Conservation (phyloP, 1,140 invertebrate species). For the Grapholita molesta region DNA sequence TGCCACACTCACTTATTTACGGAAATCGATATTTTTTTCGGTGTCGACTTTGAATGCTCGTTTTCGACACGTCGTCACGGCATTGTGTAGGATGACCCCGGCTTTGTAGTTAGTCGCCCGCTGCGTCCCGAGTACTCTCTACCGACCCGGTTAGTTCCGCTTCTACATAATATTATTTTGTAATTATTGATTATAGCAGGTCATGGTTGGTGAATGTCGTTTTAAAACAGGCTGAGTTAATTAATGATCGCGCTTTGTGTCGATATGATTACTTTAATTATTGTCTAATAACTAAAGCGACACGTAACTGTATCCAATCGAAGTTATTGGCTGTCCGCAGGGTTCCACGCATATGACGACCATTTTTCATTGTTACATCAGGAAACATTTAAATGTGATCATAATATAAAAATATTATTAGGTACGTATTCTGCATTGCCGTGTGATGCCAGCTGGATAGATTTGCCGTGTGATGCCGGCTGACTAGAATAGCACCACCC, state of each 20-base stretch:
- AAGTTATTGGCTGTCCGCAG: conserved; percentile 4
- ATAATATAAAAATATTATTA: not conserved
- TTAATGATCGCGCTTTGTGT: conserved; percentile 47
- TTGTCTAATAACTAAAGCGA: conserved; percentile 34
- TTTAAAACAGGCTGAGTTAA: conserved; percentile 45
- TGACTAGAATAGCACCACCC: too few species aligned
- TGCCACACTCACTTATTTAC: conserved; percentile 77
- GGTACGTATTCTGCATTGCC: not conserved
- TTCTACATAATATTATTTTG: conserved; percentile 58
- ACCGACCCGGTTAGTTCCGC: conserved; percentile 59
- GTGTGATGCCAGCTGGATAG: too few species aligned
- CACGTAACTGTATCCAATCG: conserved; percentile 21
- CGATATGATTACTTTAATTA: conserved; percentile 41
- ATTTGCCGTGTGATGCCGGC: too few species aligned
- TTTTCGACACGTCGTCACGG: conserved; percentile 66
- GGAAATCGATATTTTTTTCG: conserved; percentile 78
- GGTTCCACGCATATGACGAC: not conserved
- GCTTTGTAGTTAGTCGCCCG: conserved; percentile 51
- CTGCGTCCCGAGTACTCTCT: conserved; percentile 47
- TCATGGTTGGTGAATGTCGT: conserved; percentile 52
- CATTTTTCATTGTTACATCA: not conserved
- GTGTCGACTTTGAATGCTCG: conserved; percentile 65
- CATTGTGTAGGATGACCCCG: conserved; percentile 71
- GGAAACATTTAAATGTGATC: not conserved
- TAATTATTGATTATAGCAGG: conserved; percentile 72